Conservation (phyloP, 2,113 vertebrate genomes). For the Catharus bicknelli region DNA sequence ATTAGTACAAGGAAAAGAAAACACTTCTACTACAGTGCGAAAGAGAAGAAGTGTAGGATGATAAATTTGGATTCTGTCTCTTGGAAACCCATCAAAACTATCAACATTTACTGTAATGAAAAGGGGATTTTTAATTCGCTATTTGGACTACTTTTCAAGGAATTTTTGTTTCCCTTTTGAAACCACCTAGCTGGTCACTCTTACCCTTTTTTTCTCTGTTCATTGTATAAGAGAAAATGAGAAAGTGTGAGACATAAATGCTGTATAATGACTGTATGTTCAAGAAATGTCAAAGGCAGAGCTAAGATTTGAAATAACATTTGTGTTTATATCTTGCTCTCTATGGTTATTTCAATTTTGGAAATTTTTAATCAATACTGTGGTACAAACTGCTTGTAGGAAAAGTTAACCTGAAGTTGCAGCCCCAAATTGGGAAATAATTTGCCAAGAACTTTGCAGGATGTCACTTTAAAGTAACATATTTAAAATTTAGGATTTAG, state of each 20-base stretch:
- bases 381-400: not conserved
- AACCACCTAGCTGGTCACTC: not conserved
- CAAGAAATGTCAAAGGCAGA: not conserved
- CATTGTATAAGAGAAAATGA: not conserved
- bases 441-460: not conserved
- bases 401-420: not conserved
- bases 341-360: not conserved
- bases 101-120: not conserved
- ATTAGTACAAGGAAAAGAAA: not conserved
- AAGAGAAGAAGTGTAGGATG: not conserved
- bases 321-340: not conserved
- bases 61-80: not conserved
- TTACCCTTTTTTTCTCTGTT: not conserved
- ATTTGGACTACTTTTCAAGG: not conserved
- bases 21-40: not conserved
- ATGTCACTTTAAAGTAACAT: not conserved
- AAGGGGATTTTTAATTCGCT: accelerated
- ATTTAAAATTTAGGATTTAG: not conserved
- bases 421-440: not conserved
- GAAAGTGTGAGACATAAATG: not conserved
- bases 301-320: not conserved
- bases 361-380: not conserved
- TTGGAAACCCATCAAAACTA: not conserved
- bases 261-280: not conserved
- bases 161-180: not conserved